These are phyloP conservation scores for Ophion ventricosus DNA, from an alignment of 2,888 invertebrate genomes.

Conservation along the genomic window DNA sequence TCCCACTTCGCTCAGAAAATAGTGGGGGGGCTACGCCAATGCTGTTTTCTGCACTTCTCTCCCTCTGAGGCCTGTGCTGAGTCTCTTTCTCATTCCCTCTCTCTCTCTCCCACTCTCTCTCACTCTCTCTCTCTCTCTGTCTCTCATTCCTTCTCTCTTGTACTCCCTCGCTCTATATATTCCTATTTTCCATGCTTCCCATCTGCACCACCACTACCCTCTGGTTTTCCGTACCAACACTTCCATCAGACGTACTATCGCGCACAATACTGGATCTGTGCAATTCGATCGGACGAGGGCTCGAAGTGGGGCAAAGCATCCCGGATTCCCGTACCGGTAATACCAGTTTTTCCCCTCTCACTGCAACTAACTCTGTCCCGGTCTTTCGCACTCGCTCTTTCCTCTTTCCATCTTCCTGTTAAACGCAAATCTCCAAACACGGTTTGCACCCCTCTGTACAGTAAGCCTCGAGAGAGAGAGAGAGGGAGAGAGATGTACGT, in stretches of 20 bases:
- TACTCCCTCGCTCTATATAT: not conserved
- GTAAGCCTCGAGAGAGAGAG: constrained; percentile 38
- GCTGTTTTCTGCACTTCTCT: constrained; percentile 22
- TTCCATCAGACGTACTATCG: constrained; percentile 15
- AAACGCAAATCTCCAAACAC: constrained; percentile 58
- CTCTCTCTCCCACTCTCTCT: not conserved
- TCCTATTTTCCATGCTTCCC: constrained; percentile 31
- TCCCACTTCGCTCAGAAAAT: too few species aligned
- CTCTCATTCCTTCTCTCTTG: not conserved
- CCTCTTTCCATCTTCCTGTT: constrained; percentile 14
- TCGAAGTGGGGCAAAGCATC: constrained; percentile 50
- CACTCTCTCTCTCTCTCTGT: not conserved
- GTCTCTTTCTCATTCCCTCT: not conserved
- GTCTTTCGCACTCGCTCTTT: constrained; percentile 11
- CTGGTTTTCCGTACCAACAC: constrained; percentile 28
- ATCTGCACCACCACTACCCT: constrained; percentile 34
- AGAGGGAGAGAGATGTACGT: too few species aligned
- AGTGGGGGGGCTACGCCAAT: too few species aligned
- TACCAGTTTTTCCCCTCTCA: constrained; percentile 21
- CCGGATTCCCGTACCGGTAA: constrained; percentile 17
- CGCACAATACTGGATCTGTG: constrained; percentile 1
- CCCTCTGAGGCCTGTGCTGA: not conserved
- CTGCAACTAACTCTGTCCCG: constrained; percentile 25
- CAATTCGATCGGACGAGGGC: constrained; percentile 25
- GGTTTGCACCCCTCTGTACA: constrained; percentile 59